Evolutionary conservation across 2,113 vertebrate species (phyloP).

Genomic region (Brienomyrus brachyistius): DNA sequence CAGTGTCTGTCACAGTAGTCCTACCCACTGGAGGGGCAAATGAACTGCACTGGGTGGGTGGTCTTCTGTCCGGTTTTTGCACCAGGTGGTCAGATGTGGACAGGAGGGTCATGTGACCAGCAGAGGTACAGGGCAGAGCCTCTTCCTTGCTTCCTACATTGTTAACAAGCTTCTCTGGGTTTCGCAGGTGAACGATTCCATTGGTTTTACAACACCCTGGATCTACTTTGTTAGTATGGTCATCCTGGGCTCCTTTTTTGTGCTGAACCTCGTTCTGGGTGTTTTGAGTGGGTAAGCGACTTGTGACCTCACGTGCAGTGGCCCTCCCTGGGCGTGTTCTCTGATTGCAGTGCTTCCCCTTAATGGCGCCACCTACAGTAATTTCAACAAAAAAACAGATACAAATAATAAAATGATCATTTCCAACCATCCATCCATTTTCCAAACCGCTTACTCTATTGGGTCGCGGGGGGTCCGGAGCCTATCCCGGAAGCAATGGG

Average conservation of each 20-base stretch:
- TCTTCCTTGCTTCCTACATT: not conserved
- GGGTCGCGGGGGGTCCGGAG: no score
- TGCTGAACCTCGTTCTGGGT: conserved; percentile 86
- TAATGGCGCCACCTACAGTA: not conserved
- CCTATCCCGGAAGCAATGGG: no score
- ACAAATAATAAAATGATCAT: not conserved
- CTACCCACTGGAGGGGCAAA: not conserved
- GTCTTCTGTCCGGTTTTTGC: not conserved
- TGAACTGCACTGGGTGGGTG: not conserved
- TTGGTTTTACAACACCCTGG: conserved; percentile 93
- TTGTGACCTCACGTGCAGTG: not conserved
- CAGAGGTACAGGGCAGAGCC: not conserved
- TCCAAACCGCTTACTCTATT: no score
- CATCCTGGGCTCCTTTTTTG: conserved; percentile 93
- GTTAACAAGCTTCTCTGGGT: conserved; percentile 1
- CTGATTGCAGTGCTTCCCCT: not conserved
- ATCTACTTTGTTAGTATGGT: conserved; percentile 99
- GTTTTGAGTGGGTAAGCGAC: conserved; percentile 95
- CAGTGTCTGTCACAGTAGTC: conserved; percentile 47
- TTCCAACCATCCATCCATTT: not conserved
- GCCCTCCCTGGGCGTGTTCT: conserved; percentile 4
- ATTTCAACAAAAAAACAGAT: not conserved
- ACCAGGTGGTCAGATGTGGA: not conserved
- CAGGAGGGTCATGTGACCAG: not conserved
- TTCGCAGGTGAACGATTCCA: conserved; percentile 85